Evolutionary conservation across 2,888 invertebrate genomes (phyloP).

Genomic region (Ischnus inquisitorius): DNA sequence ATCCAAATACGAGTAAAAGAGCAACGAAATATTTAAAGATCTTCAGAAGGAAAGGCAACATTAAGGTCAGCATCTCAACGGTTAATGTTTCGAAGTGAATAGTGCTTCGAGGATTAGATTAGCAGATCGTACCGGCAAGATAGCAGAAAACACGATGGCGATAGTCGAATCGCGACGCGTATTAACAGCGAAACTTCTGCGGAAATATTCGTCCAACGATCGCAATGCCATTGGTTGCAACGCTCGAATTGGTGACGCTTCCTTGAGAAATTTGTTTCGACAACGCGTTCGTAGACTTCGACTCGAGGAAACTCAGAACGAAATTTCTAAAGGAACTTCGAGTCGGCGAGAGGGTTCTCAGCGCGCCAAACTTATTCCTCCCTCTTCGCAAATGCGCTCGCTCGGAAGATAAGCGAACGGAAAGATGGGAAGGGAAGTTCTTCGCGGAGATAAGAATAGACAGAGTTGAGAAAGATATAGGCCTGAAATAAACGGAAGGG

Average conservation of each 20-base stretch:
- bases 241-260: slow-evolving; percentile 3
- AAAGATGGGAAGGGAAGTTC: slow-evolving; percentile 2
- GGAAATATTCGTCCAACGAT: slow-evolving; percentile 27
- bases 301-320: slow-evolving; percentile 24
- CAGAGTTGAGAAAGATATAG: slow-evolving; percentile 30
- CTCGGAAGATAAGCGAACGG: slow-evolving; percentile 57
- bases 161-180: slow-evolving; percentile 41
- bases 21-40: too few species aligned
- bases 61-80: not conserved
- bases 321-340: slow-evolving; percentile 36
- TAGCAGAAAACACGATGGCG: slow-evolving; percentile 27
- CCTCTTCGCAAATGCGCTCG: slow-evolving; percentile 47
- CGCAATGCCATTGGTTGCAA: slow-evolving; percentile 26
- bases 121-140: not conserved
- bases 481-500: slow-evolving; percentile 7
- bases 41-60: too few species aligned
- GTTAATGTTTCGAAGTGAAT: not conserved
- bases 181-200: slow-evolving; percentile 39
- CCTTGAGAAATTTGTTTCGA: slow-evolving; percentile 50
- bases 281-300: slow-evolving; percentile 3
- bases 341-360: slow-evolving; percentile 31
- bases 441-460: slow-evolving; percentile 55
- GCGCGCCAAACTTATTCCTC: slow-evolving; percentile 38
- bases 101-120: not conserved
- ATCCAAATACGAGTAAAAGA: too few species aligned